Base-by-base conservation (phyloP, 2,113 vertebrate genomes). In the Aleadryas rufinucha region DNA sequence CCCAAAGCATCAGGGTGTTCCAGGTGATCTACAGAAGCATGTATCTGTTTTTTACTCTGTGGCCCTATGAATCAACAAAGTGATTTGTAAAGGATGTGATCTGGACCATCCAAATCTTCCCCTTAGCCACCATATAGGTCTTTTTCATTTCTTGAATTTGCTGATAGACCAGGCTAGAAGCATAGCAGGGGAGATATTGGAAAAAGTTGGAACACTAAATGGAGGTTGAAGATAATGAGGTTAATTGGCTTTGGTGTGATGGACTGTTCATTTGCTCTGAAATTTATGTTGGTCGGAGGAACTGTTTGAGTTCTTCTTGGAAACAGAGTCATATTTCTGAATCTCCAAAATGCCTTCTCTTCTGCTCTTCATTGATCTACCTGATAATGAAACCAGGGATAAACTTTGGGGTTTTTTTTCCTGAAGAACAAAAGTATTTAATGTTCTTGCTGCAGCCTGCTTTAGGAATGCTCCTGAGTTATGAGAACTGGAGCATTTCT, bases 61-160 rank as follows among this genome's bases (percentile, higher is more conserved):
- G 57, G n/a, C 6, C 21, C 44, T 17, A 8, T 10, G 30, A 52
- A n/a, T 11, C 26, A 57, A 30, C 19, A 18, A 21, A 60, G 41
- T 45, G 28, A 20, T 59, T 68, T 64, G 16, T 30, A 11, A 68
- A 59, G 33, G 39, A 24, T 7, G 11, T 20, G 27, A 31, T 19
- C 41, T 26, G 83, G 16, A 10, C 18, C 41, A 39, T 13, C 33
- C 35, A 35, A 4, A 42, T 60, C 52, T 56, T 37, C 79, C 44
- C 31, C 13, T 66, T 21, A 65, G 27, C 35, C 4, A 6, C 31
- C 4, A 12, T 3, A 14, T 0, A 20, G 18, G 4, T 31, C 5
- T 23, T 75, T 26, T 56, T 26, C 26, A 7, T 56, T 64, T 71
- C 63, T 35, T 61, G 17, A 42, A 44, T 59, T 69, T 59, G 19